Evolutionary conservation across 2,113 vertebrate genomes (phyloP).

Genomic region (Setophaga petechia): DNA sequence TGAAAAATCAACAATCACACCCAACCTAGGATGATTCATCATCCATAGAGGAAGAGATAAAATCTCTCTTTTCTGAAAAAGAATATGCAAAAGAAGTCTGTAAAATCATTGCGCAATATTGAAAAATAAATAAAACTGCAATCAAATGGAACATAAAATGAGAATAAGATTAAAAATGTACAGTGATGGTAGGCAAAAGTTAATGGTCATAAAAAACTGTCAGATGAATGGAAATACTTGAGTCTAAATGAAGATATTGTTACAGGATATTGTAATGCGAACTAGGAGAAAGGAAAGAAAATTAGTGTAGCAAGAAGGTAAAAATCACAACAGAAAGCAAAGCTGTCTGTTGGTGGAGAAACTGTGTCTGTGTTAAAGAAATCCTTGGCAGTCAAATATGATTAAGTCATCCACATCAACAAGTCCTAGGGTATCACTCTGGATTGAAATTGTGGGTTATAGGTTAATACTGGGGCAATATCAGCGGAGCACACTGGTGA

Average conservation of each 20-base stretch:
- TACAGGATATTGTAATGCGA: background rate
- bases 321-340: background rate
- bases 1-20: background rate
- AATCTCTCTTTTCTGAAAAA: background rate
- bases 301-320: background rate
- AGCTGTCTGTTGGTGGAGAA: background rate
- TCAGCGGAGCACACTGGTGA: background rate
- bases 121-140: background rate
- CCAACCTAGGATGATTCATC: background rate
- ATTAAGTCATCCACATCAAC: background rate
- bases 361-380: background rate
- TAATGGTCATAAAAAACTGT: background rate
- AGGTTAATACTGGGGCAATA: background rate
- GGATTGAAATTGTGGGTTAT: background rate
- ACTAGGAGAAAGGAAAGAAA: background rate
- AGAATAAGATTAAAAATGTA: background rate
- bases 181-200: background rate
- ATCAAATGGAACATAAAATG: background rate
- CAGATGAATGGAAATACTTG: background rate
- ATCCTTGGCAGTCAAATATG: background rate
- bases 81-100: background rate
- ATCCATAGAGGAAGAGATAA: background rate
- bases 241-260: background rate
- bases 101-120: background rate
- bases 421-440: background rate